Evolutionary conservation across 2,113 vertebrate genomes (phyloP), one percentile per base, ranked within the genome.

Genomic region (Aleadryas rufinucha): DNA sequence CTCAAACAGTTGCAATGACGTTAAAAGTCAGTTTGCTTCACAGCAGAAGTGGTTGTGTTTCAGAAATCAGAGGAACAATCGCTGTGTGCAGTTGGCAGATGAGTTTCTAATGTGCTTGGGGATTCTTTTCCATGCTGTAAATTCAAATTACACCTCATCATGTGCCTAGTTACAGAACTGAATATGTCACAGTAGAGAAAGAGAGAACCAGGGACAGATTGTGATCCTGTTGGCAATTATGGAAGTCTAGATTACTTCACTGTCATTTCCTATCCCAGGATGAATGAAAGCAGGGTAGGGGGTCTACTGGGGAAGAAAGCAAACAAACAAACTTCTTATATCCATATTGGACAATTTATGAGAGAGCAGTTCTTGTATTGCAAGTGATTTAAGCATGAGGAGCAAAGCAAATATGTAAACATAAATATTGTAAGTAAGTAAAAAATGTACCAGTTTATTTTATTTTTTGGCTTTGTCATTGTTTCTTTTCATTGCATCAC

Each of bases 91-190:
- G 71, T 91, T 95, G 92, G 83, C 86, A 95, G 83, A 96, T 93
- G 87, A 95, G 92, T 89, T 92, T 64, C 68, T 95, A 92, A 96
- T 95, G 85, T 95, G 92, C 69, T 90, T 3, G 3, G 92, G 90
- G 90, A 95, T 92, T 94, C 68, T 96, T 92, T 94, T 92, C 76
- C 69, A 93, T 4, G 44, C 57, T 93, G 92, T 95, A 96, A 96
- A 95, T 97, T 92, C 86, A 96, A 93, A 96, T 96, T 95, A 90
- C 79, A 93, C 93, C 96, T 95, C 90, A 93, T 94, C 88, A 47
- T 96, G 82, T 90, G 83, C 83, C 90, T 90, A 86, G 94, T 97
- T 97, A 96, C 94, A 89, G 86, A 93, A 87, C 53, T 81, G 89
- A 92, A 78, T 60, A n/a, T 93, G 88, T 92, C 90, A 95, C 95